Evolutionary conservation across 2,797 vertebrate species (phyloP), one percentile per base, ranked within the genome.

Genomic region (Paedocypris micromegethes): DNA sequence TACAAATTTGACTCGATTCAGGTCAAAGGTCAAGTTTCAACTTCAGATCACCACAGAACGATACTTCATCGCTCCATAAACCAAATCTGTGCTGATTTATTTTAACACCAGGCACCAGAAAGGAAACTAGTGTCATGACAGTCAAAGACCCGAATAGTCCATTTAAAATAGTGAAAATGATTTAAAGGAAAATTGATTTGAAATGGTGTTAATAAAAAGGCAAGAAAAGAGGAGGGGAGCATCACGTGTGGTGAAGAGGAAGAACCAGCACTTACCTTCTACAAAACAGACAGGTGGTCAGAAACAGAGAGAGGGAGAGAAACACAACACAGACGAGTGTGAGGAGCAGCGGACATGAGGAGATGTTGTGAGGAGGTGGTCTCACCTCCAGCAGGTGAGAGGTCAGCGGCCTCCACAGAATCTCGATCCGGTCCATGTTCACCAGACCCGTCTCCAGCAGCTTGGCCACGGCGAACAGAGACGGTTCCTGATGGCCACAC

Each of bases 351-450:
- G 64, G 6, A 65, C 54, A 50, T 47, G 60, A 23, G 23, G 23
- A 23, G 23, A 23, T 23, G 23, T 23, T 23, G 23, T 23, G 23
- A 23, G 23, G 23, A 23, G 23, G 23, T 23, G 38, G 51, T 39
- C 53, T 89, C 91, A 99, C 96, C 96, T 99, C 96, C 73, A 99
- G 83, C 54, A 99, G 85, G 84, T 99, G 96, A 55, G 95, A 95
- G 0, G 95, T 98, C 72, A 99, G 82, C 55, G 96, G 96, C 81
- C 96, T 91, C 97, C 97, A 99, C 42, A 99, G 87, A 83, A 99
- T 95, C 83, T 99, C 95, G 71, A 99, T 97, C 65, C 97, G 93
- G 75, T 91, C 94, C 97, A 99, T 99, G 83, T 99, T 99, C 74
- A 99, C 95, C 2, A 99, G 82, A 71, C 97, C 97, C 0, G 97